These are phyloP conservation scores for Smittia aterrima DNA, from an alignment of 2,888 invertebrate genomes.

Conservation along the genomic window DNA sequence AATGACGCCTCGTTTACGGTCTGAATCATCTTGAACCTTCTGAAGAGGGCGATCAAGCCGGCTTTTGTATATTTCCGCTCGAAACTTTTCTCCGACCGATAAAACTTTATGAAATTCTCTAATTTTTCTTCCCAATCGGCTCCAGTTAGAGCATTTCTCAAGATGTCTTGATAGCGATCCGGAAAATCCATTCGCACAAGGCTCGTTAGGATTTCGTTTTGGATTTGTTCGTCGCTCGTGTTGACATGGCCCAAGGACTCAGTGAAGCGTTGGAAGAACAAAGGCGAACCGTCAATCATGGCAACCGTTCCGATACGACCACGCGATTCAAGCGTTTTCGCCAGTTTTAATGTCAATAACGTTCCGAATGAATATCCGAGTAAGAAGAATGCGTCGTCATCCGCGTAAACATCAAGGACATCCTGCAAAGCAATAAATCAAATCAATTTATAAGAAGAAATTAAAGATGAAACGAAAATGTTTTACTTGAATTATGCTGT, in stretches of 20 bases:
- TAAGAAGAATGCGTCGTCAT: neutral
- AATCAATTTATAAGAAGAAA: neutral
- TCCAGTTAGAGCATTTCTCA: neutral
- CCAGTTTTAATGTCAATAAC: neutral
- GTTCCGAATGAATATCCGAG: conserved; percentile 24
- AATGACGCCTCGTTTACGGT: neutral
- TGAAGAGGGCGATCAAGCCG: neutral
- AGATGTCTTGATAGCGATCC: neutral
- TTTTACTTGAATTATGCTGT: neutral
- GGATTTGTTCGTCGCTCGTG: neutral
- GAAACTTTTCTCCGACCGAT: neutral
- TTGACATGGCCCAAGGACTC: neutral
- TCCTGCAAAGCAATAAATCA: conserved; percentile 70
- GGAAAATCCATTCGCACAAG: neutral
- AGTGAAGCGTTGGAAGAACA: conserved; percentile 56
- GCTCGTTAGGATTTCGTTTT: neutral
- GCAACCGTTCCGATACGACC: conserved; percentile 64
- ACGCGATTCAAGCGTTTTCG: conserved; percentile 59
- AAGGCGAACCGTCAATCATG: conserved; percentile 79
- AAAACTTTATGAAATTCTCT: conserved; percentile 1
- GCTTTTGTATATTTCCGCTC: neutral
- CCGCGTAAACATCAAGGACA: neutral
- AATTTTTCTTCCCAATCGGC: neutral
- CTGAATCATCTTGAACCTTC: neutral
- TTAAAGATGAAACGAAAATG: too few relatives aligned